These are phyloP conservation scores for Hoplias malabaricus DNA, from an alignment of 2,113 vertebrate species.

Conservation along the genomic window DNA sequence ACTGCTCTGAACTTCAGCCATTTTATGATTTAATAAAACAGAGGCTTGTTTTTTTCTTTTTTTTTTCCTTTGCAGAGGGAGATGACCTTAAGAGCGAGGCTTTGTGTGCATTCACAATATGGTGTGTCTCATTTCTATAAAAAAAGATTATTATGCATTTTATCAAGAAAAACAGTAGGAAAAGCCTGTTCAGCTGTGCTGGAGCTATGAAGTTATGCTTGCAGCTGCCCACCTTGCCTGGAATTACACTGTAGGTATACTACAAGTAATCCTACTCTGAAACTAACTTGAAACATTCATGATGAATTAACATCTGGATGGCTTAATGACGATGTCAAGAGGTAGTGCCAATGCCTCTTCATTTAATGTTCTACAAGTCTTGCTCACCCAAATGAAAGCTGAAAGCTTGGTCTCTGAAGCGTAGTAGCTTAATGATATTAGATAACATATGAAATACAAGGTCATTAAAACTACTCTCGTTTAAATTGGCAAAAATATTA, in stretches of 20 bases:
- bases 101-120: neutral
- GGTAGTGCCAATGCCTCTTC: neutral
- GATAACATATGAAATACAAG: neutral
- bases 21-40: neutral
- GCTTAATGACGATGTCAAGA: neutral
- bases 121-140: neutral
- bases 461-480: neutral
- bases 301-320: neutral
- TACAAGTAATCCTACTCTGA: conserved; percentile 22
- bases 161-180: neutral
- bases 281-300: neutral
- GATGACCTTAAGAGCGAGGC: neutral
- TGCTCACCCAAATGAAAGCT: neutral
- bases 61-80: neutral
- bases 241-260: neutral
- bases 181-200: neutral
- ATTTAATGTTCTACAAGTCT: neutral
- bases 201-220: neutral
- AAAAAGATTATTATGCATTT: neutral
- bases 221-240: neutral
- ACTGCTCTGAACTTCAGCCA: neutral
- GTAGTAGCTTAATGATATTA: neutral
- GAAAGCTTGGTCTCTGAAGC: neutral
- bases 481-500: neutral
- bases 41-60: neutral